Base-by-base conservation (phyloP, 2,113 vertebrate species). In the Alouatta palliata region DNA sequence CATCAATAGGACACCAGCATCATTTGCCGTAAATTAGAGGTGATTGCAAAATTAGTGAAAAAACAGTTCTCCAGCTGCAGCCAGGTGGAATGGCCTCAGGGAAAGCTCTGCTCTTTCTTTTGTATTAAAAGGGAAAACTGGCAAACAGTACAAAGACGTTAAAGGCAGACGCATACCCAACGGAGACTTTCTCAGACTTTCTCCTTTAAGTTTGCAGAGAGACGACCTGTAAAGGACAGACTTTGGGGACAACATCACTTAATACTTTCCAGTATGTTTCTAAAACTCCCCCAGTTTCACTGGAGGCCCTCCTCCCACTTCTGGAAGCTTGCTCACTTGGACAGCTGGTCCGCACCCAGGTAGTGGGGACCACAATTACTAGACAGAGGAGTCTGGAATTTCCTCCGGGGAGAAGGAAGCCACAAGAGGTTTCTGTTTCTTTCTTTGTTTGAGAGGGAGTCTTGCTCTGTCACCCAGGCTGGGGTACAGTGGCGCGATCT, bases 321-420 rank as follows among this genome's bases (percentile, higher is more conserved):
- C 47, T 20, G 20, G 70, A 68, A 56, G 6, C 19, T 1, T 0
- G 1, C 10, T 23, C 17, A 19, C 71, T 25, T 3, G 16, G 20
- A 25, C 20, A 19, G 9, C n/a, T 40, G 61, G 30, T 32, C 21
- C 19, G 12, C 2, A 5, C 37, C 40, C 49, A 71, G 8, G 17
- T 6, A 14, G 0, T 8, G 37, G 25, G 3, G 10, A 8, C 35
- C 58, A 76, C 73, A 43, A 32, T 68, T 8, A 3, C 49, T 6
- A 37, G 32, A 40, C 32, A 76, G n/a, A 80, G 6, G 25, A 61
- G 10, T 43, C 43, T 25, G 23, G 87, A 71, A 79, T 68, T 73
- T 80, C 85, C 90, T 47, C 27, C 5, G 40, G 19, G 35, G 30
- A 77, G 68, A n/a, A 54, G 49, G 61, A 83, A 83, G 4, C 20